Evolutionary conservation across 2,113 vertebrate species (phyloP), one percentile per base, ranked within the genome.

Genomic region (Serilophus lunatus): DNA sequence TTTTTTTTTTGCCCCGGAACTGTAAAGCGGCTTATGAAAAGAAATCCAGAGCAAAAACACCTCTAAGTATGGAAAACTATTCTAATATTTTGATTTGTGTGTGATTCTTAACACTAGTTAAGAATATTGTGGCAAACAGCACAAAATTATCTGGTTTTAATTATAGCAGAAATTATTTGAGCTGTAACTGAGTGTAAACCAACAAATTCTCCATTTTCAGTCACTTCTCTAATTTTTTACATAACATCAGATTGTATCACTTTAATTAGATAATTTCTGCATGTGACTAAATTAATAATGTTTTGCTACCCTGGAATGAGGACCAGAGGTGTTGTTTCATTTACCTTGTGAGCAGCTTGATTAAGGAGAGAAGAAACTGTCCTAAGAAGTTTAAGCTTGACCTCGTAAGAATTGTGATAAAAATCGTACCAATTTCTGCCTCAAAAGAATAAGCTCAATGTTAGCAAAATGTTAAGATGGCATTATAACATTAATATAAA

Each of bases 221-320:
- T 35, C 82, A 4, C n/a, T 47, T 47, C 44, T 69, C 10, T 65
- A 3, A 33, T 57, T 49, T 51, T 29, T 2, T 56, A 18, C 29
- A 1, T 56, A 24, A 22, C 16, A 33, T 3, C 40, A 36, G 44
- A 33, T 28, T 0, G 1, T 53, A 24, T 45, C 8, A 1, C 24
- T 49, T 57, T 19, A 71, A 51, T 53, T 7, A 29, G 75, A 29
- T 40, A 1, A n/a, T 54, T 84, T 64, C 56, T 78, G 2, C 16
- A 24, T 10, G n/a, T 64, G 51, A 6, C 33, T n/a, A 23, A 89
- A 6, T 13, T 9, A 7, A 12, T 23, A 11, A 82, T 12, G 6
- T 15, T 75, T 70, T 61, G 20, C 84, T 71, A n/a, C 49, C 53
- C 9, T 3, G 5, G 15, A 79, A 49, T 0, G 3, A 90, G 65